A percentile compares a stretch with the other conserved stretches of the same genome.
phyloP scores from a whole-genome alignment of 2,797 vertebrate genomes.

The Enteromius trimaculatus region DNA sequence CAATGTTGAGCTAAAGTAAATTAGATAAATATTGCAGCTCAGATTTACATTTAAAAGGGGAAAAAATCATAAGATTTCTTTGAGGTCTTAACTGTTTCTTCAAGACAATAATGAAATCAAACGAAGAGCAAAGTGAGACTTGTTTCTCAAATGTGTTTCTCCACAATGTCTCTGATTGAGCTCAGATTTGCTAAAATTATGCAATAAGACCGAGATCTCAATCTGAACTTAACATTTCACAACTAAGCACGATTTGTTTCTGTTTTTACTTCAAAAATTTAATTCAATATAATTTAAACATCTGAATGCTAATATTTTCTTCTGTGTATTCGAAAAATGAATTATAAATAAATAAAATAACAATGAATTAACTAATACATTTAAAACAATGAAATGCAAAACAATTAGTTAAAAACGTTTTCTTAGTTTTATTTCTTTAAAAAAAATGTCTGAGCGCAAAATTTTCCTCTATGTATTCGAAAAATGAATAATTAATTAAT shows the following conservation, averaged over 20 bases:
- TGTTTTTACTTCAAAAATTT: not conserved
- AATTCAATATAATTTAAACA: not conserved
- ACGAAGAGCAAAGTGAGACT: not conserved
- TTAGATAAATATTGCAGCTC: not conserved
- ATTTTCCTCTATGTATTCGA: not conserved
- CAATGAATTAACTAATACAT: too few species aligned
- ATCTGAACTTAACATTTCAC: not conserved
- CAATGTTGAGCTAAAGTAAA: not conserved
- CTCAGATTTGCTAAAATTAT: not conserved
- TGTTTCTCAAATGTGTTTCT: not conserved
- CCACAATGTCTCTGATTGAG: not conserved
- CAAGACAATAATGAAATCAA: not conserved
- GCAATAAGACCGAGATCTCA: not conserved
- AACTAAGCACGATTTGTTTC: not conserved
- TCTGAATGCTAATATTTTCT: too few species aligned
- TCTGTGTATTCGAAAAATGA: too few species aligned
- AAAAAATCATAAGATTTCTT: too few species aligned
- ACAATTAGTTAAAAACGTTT: not conserved
- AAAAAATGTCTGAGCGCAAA: too few species aligned
- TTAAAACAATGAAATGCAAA: too few species aligned
- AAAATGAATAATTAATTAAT: not conserved
- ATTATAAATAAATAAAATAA: too few species aligned
- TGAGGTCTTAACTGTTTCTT: not conserved
- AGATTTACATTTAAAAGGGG: not conserved
- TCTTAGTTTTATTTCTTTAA: not conserved